Conservation (phyloP, 1,140 invertebrate species). For the Lutraria rhynchaena region DNA sequence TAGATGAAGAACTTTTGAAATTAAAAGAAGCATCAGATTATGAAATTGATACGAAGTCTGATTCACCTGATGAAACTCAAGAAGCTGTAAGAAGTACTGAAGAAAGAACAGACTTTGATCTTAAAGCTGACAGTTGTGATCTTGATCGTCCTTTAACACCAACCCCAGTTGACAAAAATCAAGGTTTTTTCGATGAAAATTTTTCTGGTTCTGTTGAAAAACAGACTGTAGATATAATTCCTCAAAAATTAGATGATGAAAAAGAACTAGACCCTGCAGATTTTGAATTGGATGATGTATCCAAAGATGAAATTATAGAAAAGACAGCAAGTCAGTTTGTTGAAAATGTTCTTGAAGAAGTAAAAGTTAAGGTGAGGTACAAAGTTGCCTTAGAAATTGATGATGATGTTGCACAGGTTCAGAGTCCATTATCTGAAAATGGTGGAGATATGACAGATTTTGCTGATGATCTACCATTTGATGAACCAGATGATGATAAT, state of each 20-base stretch:
- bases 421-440: slow-evolving; percentile 50
- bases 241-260: not conserved
- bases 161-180: slow-evolving; percentile 76
- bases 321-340: slow-evolving; percentile 76
- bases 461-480: slow-evolving; percentile 46
- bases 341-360: slow-evolving; percentile 76
- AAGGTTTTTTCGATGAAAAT: slow-evolving; percentile 71
- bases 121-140: slow-evolving; percentile 71
- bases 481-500: slow-evolving; percentile 49
- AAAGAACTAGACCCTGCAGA: slow-evolving; percentile 50
- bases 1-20: slow-evolving; percentile 76
- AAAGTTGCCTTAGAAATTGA: slow-evolving; percentile 57
- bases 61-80: slow-evolving; percentile 7
- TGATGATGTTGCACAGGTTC: slow-evolving; percentile 53
- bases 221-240: not conserved
- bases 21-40: slow-evolving; percentile 82
- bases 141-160: slow-evolving; percentile 79
- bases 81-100: slow-evolving; percentile 39
- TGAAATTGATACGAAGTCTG: slow-evolving; percentile 69
- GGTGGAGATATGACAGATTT: slow-evolving; percentile 58
- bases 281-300: slow-evolving; percentile 34
- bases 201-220: slow-evolving; percentile 16
- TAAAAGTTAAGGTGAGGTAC: slow-evolving; percentile 55
- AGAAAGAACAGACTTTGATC: slow-evolving; percentile 64
- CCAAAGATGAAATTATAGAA: slow-evolving; percentile 65